These are phyloP conservation scores for Ptilonorhynchus violaceus DNA, from an alignment of 2,113 vertebrate species.

Conservation along the genomic window DNA sequence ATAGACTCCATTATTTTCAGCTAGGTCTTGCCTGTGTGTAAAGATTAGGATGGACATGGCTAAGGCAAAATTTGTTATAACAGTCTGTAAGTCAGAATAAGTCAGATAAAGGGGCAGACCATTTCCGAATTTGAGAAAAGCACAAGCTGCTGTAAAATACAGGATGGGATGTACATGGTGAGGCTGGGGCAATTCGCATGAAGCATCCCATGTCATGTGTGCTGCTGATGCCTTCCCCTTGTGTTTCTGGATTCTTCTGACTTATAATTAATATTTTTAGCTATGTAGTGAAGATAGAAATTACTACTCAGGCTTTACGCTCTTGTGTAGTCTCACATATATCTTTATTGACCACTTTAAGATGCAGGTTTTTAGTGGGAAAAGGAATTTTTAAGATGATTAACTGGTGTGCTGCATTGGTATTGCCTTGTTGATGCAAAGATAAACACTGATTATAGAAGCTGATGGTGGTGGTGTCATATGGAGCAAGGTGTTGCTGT, in stretches of 20 bases:
- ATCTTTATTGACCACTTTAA: not conserved
- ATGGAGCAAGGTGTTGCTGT: not conserved
- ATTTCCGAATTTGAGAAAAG: not conserved
- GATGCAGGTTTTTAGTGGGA: not conserved
- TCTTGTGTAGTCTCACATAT: not conserved
- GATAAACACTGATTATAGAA: not conserved
- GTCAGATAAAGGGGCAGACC: not conserved
- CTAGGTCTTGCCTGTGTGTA: accelerated
- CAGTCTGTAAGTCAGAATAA: not conserved
- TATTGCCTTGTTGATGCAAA: not conserved
- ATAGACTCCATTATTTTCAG: not conserved
- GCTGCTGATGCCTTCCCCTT: not conserved
- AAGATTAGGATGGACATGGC: not conserved
- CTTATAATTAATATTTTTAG: not conserved
- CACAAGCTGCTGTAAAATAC: not conserved
- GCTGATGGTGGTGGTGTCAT: not conserved
- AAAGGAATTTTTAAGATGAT: not conserved
- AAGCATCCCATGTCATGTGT: not conserved
- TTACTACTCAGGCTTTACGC: not conserved
- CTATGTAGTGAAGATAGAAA: not conserved
- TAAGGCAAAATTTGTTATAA: not conserved
- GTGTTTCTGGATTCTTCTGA: not conserved
- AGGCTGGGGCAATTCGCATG: not conserved
- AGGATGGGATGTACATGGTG: not conserved
- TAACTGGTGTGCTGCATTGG: not conserved